Evolutionary conservation across 2,888 invertebrate species (phyloP).

Genomic region (Pristionchus arcanus): DNA sequence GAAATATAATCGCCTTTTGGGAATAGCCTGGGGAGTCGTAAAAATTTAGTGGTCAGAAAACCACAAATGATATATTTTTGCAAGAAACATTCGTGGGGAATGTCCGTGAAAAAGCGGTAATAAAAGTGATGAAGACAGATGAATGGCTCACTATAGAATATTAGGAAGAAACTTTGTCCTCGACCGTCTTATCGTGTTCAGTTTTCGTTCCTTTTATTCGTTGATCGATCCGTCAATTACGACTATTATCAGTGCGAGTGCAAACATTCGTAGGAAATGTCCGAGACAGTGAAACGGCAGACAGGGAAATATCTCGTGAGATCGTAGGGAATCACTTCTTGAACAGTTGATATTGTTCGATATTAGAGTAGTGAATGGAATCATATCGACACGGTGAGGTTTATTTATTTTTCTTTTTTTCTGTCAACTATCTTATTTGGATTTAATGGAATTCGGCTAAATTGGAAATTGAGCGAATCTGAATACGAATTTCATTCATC

Average conservation of each 20-base stretch:
- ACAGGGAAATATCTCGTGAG: background rate
- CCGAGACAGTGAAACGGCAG: background rate
- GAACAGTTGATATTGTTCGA: background rate
- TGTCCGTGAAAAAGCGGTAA: background rate
- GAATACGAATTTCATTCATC: background rate
- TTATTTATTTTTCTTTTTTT: too few relatives aligned
- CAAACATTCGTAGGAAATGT: background rate
- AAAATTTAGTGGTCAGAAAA: background rate
- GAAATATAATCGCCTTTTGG: background rate
- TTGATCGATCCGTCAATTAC: background rate
- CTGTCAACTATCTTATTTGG: too few relatives aligned
- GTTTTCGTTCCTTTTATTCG: background rate
- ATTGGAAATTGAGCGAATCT: background rate
- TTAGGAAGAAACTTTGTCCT: background rate
- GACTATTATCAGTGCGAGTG: background rate
- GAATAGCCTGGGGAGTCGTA: background rate
- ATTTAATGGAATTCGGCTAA: background rate
- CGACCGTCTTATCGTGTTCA: background rate
- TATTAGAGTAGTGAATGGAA: background rate
- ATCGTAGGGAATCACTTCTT: background rate
- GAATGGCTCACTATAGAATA: background rate
- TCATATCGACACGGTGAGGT: too few relatives aligned
- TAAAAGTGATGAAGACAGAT: background rate
- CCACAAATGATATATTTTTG: background rate
- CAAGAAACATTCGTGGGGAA: background rate